Percentiles rank a stretch among this genome's conserved stretches.
Evolutionary conservation across 2,888 invertebrate species (phyloP).

Genomic region (Hyposoter didymator): DNA sequence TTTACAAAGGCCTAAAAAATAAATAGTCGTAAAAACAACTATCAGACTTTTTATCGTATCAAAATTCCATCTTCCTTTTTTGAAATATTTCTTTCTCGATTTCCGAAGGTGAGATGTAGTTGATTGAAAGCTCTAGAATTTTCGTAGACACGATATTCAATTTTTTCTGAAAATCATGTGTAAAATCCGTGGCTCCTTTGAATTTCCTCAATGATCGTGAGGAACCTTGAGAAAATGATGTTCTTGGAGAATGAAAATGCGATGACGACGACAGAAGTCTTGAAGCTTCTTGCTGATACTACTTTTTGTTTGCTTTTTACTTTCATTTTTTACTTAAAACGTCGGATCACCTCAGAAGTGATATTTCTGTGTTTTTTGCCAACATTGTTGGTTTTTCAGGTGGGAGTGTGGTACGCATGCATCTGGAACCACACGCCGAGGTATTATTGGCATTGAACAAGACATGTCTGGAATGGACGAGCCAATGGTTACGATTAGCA

Average conservation of each 20-base stretch:
- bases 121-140: not conserved
- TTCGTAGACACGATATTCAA: not conserved
- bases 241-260: not conserved
- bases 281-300: not conserved
- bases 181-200: not conserved
- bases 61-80: not conserved
- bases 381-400: constrained; percentile 80
- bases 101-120: not conserved
- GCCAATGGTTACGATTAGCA: constrained; percentile 86
- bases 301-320: too few species aligned
- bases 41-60: too few species aligned
- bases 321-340: not conserved
- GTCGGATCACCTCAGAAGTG: not conserved
- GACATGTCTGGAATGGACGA: constrained; percentile 87
- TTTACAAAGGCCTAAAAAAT: too few species aligned
- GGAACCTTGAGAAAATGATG: not conserved
- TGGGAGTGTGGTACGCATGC: constrained; percentile 86
- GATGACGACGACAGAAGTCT: not conserved
- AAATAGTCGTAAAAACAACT: too few species aligned
- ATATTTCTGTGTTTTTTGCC: not conserved
- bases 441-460: constrained; percentile 88
- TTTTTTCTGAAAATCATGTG: not conserved
- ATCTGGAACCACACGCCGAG: constrained; percentile 88
- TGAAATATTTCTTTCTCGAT: not conserved
- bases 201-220: not conserved